Evolutionary conservation across 2,888 invertebrate genomes (phyloP), one percentile per base, ranked within the genome.

Genomic region (Ichneumoninae sp.): DNA sequence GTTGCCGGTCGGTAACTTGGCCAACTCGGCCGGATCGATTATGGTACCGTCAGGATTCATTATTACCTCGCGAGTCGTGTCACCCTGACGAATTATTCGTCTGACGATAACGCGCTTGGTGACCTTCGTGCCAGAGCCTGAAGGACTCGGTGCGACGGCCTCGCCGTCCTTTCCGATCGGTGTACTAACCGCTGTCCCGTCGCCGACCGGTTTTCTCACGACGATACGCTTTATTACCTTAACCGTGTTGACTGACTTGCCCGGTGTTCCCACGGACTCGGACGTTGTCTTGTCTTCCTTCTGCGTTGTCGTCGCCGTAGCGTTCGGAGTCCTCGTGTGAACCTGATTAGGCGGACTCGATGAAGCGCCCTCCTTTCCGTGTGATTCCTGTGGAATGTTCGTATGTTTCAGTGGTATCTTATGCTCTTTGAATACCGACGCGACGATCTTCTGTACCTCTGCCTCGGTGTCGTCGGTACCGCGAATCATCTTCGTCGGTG

Each of bases 31-130:
- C 1, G 93, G 92, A 86, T 93, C 93, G 13, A 93, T 92, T 26
- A 92, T 88, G 0, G 93, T 93, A 0, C 93, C 93, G 77, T 93
- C 93, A 0, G 93, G 93, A 88, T 93, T 93, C 92, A 93, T 93
- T 19, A 93, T 92, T 0, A 93, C 91, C 60, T 93, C 93, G 7
- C 93, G 88, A 0, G 92, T 93, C 0, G 92, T 93, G 68, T 93
- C 93, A 0, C 93, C 93, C 16, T 93, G 93, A 4, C 93, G 91
- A 36, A 93, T 93, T 19, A 93, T 93, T 87, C 93, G 89, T 5
- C 93, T 90, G 0, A 93, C 93, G n/a, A 93, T 93, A 0, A 93
- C 92, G 77, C 93, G 84, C 50, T 92, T 93, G 0, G 91, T 93
- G 8, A 92, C 90, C 44, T 93, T 93, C 0, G 89, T 87, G 4